These are phyloP conservation scores for Glaucidium brasilianum DNA, from an alignment of 2,113 vertebrate genomes.

Conservation along the genomic window DNA sequence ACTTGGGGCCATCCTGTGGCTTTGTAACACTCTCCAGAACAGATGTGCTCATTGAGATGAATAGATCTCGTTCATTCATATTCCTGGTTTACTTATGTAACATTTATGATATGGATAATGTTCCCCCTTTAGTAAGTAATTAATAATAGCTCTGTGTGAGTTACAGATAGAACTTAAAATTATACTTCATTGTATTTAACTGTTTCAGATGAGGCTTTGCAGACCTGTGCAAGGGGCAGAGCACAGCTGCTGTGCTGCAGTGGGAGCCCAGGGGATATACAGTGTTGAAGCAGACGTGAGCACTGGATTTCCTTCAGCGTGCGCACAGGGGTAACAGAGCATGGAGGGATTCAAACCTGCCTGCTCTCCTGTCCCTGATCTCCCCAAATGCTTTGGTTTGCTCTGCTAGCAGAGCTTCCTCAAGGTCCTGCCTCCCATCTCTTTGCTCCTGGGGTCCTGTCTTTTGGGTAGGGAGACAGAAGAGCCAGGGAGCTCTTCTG, in stretches of 20 bases:
- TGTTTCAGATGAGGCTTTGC: background rate
- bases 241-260: background rate
- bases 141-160: background rate
- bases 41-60: constrained; percentile 36
- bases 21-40: constrained; percentile 19
- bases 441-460: background rate
- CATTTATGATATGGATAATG: constrained; percentile 20
- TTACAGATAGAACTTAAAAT: background rate
- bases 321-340: background rate
- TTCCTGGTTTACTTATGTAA: constrained; percentile 31
- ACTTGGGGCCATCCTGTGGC: constrained; percentile 25
- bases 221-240: background rate
- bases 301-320: background rate
- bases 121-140: constrained; percentile 21
- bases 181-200: background rate
- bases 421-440: background rate
- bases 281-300: background rate
- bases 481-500: background rate
- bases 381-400: background rate
- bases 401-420: background rate
- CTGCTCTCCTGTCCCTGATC: background rate
- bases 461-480: background rate
- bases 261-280: background rate
- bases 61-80: constrained; percentile 44
- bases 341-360: background rate